These are phyloP conservation scores for Xestia sexstrigata DNA, from an alignment of 2,888 invertebrate species.

Conservation along the genomic window DNA sequence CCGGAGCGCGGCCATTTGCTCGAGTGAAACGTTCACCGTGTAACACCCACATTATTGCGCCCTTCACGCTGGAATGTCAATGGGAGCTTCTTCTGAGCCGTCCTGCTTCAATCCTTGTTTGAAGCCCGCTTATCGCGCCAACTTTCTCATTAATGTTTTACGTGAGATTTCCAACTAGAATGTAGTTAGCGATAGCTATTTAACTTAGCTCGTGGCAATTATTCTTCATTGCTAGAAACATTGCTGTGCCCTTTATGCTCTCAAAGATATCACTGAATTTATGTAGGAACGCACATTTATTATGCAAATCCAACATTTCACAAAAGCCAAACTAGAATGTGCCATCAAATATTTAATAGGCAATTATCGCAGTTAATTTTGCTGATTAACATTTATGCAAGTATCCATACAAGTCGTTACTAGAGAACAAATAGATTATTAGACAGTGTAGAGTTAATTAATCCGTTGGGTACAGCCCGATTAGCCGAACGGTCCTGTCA, in stretches of 20 bases:
- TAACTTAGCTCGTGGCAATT: constrained; percentile 19
- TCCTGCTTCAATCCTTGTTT: constrained; percentile 79
- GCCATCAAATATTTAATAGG: constrained; percentile 61
- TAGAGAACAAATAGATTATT: constrained; percentile 76
- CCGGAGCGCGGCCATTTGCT: constrained; percentile 77
- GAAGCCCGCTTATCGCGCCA: constrained; percentile 76
- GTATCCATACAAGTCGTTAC: constrained; percentile 63
- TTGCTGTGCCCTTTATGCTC: background rate
- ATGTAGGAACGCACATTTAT: background rate
- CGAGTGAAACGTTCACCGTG: constrained; percentile 79
- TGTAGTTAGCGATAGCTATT: constrained; percentile 53
- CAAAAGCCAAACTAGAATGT: constrained; percentile 38
- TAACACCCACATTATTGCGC: constrained; percentile 83
- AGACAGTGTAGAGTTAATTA: constrained; percentile 80
- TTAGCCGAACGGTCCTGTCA: constrained; percentile 73
- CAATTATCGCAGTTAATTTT: constrained; percentile 72
- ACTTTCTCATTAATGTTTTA: constrained; percentile 81
- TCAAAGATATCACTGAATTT: constrained; percentile 2
- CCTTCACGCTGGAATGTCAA: constrained; percentile 80
- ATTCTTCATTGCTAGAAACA: background rate
- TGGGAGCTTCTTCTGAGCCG: constrained; percentile 75
- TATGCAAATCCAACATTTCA: constrained; percentile 14
- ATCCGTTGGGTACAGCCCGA: constrained; percentile 77
- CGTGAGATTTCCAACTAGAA: constrained; percentile 72
- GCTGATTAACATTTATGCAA: constrained; percentile 63